Evolutionary conservation across 2,888 invertebrate genomes (phyloP), one percentile per base, ranked within the genome.

Genomic region (Dromius quadrimaculatus): DNA sequence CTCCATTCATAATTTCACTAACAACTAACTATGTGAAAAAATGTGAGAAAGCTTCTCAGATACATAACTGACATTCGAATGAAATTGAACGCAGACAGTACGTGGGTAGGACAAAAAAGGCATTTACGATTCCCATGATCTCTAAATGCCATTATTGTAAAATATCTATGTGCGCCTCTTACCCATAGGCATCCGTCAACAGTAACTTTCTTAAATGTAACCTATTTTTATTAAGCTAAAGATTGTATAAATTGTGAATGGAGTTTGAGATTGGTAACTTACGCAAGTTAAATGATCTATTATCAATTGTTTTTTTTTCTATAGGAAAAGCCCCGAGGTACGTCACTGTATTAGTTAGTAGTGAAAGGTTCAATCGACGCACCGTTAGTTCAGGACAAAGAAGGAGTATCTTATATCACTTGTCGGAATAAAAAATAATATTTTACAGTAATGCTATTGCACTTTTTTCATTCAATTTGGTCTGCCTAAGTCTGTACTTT

Each of bases 51-150:
- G 59, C 11, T 9, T 17, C 47, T 6, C 5, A 32, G n/a, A n/a
- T n/a, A n/a, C n/a, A n/a, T n/a, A 32, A 32, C 5, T 47, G 22
- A 22, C 22, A 22, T 47, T 47, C 59, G 19, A 59, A 36, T 17
- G 59, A 59, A 59, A 59, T 19, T 19, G 59, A 59, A 59, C 36
- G 34, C 36, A 34, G n/a, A n/a, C n/a, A n/a, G n/a, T n/a, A n/a
- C n/a, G n/a, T n/a, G n/a, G n/a, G n/a, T n/a, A n/a, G 36, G n/a
- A 36, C 59, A 20, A 59, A 59, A 59, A 59, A 59, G 59, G 59
- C 34, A 32, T 57, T 36, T 11, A 57, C 17, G n/a, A 8, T 59
- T 59, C 59, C 36, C 59, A 59, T 36, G 59, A 59, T 59, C 59
- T 59, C 20, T 59, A 59, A 59, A 59, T 59, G 20, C 36, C 36